Percentiles rank a stretch among this genome's conserved stretches.
These are phyloP conservation scores for Muntiacus muntjak DNA, from an alignment of 2,113 vertebrate genomes.

Conservation along the genomic window DNA sequence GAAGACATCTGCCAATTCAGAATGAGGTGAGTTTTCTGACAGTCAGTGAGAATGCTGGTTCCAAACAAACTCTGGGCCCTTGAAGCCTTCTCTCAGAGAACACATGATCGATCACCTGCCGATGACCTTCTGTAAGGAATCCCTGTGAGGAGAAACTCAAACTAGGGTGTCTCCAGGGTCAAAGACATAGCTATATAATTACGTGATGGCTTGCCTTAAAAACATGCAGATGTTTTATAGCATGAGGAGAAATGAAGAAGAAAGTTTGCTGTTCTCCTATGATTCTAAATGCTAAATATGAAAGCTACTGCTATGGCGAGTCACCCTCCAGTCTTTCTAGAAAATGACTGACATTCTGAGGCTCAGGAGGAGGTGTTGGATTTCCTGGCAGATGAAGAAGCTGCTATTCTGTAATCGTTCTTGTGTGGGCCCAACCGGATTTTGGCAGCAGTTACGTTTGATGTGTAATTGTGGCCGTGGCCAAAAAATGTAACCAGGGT, in stretches of 20 bases:
- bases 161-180: neutral
- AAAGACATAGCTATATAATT: neutral
- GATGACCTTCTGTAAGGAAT: neutral
- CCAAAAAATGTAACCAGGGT: conserved; percentile 35
- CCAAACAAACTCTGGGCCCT: neutral
- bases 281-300: neutral
- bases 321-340: conserved; percentile 3
- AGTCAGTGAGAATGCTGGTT: neutral
- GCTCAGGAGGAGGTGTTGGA: neutral
- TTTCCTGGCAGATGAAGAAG: conserved; percentile 46
- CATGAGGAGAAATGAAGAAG: neutral
- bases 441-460: conserved; percentile 42
- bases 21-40: neutral
- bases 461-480: neutral
- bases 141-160: neutral
- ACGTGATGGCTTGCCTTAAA: neutral
- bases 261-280: neutral
- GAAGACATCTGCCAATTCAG: neutral
- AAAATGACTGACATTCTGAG: conserved; percentile 46
- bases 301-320: neutral
- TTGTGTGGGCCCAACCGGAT: conserved; percentile 5
- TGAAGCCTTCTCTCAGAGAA: neutral
- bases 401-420: conserved; percentile 18
- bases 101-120: neutral
- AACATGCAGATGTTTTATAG: conserved; percentile 19